Percentiles rank a stretch among this genome's conserved stretches.
Conservation (phyloP, 2,888 invertebrate genomes). For the Drosophila silvestris region DNA sequence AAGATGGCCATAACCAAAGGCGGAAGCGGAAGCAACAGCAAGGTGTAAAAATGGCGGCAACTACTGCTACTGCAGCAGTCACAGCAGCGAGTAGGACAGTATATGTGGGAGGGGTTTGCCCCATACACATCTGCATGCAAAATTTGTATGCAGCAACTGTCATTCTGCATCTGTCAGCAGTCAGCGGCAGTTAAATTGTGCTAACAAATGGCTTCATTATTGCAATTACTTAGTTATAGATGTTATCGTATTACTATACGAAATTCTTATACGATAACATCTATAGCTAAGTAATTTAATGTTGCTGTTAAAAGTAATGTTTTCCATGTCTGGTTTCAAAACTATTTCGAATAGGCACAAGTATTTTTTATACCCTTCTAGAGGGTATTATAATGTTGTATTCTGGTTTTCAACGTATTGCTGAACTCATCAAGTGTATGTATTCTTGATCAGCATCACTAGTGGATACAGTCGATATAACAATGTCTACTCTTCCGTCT, state of each 20-base stretch:
- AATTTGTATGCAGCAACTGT: slow-evolving; percentile 16
- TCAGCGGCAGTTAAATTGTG: background rate
- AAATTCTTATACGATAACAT: too few species aligned
- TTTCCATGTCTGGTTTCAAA: background rate
- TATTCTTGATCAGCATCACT: background rate
- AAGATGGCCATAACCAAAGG: slow-evolving; percentile 16
- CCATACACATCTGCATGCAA: background rate
- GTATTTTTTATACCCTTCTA: background rate
- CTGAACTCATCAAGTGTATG: background rate
- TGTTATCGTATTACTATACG: background rate
- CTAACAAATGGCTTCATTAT: background rate
- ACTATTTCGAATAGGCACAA: background rate
- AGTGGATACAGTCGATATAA: background rate
- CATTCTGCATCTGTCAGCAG: background rate
- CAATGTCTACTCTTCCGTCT: background rate
- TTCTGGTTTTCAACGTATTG: background rate
- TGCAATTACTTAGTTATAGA: background rate
- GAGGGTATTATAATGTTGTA: background rate
- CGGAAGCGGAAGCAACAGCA: slow-evolving; percentile 39
- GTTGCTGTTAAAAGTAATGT: background rate
- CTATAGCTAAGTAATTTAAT: too few species aligned
- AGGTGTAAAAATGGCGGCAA: slow-evolving; percentile 38
- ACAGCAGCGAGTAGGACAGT: background rate
- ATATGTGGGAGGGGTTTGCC: slow-evolving; percentile 7
- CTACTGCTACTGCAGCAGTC: too few species aligned